Evolutionary conservation across 2,797 vertebrate genomes (phyloP).

Genomic region (Cynopterus sphinx): DNA sequence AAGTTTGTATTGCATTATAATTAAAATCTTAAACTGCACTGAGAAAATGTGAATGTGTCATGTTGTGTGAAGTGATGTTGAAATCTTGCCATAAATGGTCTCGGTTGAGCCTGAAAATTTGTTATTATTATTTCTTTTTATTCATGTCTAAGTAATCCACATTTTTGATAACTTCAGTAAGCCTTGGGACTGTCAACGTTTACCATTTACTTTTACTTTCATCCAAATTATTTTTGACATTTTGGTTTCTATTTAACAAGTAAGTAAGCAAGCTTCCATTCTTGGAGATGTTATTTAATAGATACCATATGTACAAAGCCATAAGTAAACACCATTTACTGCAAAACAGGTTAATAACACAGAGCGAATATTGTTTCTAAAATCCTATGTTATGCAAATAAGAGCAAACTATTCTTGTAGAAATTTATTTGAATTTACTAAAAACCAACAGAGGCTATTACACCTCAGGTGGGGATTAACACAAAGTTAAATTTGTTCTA

Average conservation of each 20-base stretch:
- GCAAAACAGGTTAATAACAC: constrained; percentile 58
- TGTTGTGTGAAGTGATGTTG: constrained; percentile 36
- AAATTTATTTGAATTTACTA: constrained; percentile 38
- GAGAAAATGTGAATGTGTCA: constrained; percentile 45
- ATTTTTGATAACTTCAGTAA: constrained; percentile 19
- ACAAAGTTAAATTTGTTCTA: constrained; percentile 44
- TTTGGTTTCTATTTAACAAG: neutral
- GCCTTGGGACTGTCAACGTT: neutral
- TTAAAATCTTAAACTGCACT: constrained; percentile 52
- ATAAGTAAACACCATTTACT: constrained; percentile 55
- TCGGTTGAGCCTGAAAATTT: constrained; percentile 6
- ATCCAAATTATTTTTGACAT: constrained; percentile 64
- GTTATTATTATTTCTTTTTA: constrained; percentile 33
- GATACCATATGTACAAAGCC: constrained; percentile 50
- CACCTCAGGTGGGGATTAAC: constrained; percentile 32
- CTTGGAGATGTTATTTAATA: neutral
- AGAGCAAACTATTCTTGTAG: constrained; percentile 25
- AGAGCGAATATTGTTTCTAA: neutral
- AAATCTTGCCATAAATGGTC: constrained; percentile 43
- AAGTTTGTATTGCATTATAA: constrained; percentile 49
- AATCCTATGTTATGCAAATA: constrained; percentile 22
- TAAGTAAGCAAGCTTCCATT: neutral
- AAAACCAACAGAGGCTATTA: neutral
- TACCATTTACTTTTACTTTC: neutral
- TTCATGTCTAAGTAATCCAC: neutral